Evolutionary conservation across 2,797 vertebrate genomes (phyloP), one percentile per base, ranked within the genome.

Genomic region (Enteromius radiatus): DNA sequence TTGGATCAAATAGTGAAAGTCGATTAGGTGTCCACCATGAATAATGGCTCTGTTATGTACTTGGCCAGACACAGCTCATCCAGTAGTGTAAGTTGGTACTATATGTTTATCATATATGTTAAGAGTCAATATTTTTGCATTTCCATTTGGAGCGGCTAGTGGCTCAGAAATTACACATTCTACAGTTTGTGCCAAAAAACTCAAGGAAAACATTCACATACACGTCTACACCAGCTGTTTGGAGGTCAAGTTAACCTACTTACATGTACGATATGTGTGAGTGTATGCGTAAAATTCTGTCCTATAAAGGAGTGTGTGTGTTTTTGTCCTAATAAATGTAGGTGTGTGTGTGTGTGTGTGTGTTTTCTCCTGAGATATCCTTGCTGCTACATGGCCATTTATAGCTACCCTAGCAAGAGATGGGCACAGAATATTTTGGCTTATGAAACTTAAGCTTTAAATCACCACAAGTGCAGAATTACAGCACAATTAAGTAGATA

Each of bases 201-300:
- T 59, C 14, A 5, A 28, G 14, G 43, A 75, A 76, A 76, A 28
- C n/a, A 61, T 33, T 26, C 31, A 54, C 70, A 52, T 17, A n/a
- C 15, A 12, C 74, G 52, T 56, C 71, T 54, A 84, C 64, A 69
- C 83, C 67, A 78, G 67, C 82, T 73, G 56, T 73, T 54, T 84
- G 56, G 68, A 91, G 91, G 93, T 92, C 89, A 92, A 85, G 83
- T 87, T 88, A 90, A 86, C 91, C 87, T 85, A 89, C 84, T 91
- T 92, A 85, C 78, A 84, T 86, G 89, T 87, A 86, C 80, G 65
- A 86, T 23, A 15, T 26, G 65, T 63, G 52, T 70, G 73, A 36
- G 73, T 82, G 47, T 69, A 49, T 78, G 28, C 31, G 75, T 78
- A 31, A 59, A 38, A 33, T 26, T 36, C 49, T 83, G 76, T 70